Evolutionary conservation across 2,113 vertebrate species (phyloP).

Genomic region (Chlorodrepanis virens): DNA sequence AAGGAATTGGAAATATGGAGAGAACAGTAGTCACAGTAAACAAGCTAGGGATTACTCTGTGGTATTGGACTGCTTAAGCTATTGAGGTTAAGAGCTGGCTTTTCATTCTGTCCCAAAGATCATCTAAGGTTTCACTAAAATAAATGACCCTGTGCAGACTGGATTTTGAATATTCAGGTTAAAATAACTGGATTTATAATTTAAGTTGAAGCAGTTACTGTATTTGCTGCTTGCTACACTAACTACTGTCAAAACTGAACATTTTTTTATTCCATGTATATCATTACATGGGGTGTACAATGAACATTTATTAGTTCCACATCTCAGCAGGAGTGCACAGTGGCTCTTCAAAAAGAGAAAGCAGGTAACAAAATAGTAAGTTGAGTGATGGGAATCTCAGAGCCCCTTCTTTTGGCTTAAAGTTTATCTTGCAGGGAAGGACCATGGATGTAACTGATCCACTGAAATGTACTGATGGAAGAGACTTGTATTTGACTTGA

Average conservation of each 20-base stretch:
- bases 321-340: neutral
- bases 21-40: neutral
- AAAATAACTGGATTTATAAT: neutral
- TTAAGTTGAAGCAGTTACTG: neutral
- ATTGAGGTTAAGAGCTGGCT: neutral
- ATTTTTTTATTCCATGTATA: neutral
- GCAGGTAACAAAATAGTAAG: neutral
- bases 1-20: neutral
- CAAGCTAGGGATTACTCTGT: neutral
- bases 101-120: neutral
- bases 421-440: neutral
- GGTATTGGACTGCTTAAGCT: neutral
- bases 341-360: neutral
- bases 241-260: neutral
- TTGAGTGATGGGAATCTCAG: neutral
- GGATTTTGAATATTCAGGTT: neutral
- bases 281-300: neutral
- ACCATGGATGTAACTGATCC: neutral
- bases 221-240: neutral
- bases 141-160: neutral
- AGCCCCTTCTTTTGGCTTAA: neutral
- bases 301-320: neutral
- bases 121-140: neutral
- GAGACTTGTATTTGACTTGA: slow-evolving; percentile 5
- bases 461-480: neutral